Evolutionary conservation across 2,113 vertebrate genomes (phyloP).

Genomic region (Rhadina sibilatrix): DNA sequence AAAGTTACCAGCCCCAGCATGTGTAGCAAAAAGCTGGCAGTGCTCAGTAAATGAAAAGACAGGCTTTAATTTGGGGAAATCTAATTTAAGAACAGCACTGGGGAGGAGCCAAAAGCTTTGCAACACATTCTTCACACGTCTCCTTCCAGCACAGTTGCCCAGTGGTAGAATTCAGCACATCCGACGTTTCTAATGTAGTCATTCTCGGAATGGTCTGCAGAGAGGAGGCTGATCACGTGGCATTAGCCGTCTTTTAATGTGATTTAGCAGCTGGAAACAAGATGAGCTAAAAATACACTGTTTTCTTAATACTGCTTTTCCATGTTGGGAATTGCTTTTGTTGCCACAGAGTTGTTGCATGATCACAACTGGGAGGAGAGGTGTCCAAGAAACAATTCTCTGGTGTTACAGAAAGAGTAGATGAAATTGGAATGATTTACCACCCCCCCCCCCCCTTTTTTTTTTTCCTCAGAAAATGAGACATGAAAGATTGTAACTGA

Average conservation of each 20-base stretch:
- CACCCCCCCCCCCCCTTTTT: no score
- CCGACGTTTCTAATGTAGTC: conserved; percentile 29
- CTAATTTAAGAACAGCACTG: conserved; percentile 53
- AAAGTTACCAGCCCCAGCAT: neutral
- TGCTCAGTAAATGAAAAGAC: neutral
- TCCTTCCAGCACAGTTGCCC: conserved; percentile 50
- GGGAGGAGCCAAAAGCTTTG: conserved; percentile 40
- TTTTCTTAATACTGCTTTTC: conserved; percentile 61
- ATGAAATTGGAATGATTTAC: neutral
- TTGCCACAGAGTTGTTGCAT: conserved; percentile 30
- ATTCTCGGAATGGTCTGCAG: conserved; percentile 23
- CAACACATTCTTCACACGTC: conserved; percentile 30
- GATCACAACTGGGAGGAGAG: conserved; percentile 17
- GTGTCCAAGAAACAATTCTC: conserved; percentile 57
- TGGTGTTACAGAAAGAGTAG: neutral
- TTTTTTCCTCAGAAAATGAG: neutral
- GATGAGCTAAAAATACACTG: conserved; percentile 57
- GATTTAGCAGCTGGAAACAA: conserved; percentile 59
- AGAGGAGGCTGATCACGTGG: conserved; percentile 20
- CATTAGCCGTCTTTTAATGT: conserved; percentile 49
- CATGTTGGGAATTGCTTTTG: conserved; percentile 63
- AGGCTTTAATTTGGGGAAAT: conserved; percentile 1
- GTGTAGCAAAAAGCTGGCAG: conserved; percentile 20
- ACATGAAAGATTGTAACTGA: neutral
- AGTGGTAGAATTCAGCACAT: conserved; percentile 51